Conservation (phyloP, 1,140 invertebrate genomes). For the Melipona quadrifasciata region DNA sequence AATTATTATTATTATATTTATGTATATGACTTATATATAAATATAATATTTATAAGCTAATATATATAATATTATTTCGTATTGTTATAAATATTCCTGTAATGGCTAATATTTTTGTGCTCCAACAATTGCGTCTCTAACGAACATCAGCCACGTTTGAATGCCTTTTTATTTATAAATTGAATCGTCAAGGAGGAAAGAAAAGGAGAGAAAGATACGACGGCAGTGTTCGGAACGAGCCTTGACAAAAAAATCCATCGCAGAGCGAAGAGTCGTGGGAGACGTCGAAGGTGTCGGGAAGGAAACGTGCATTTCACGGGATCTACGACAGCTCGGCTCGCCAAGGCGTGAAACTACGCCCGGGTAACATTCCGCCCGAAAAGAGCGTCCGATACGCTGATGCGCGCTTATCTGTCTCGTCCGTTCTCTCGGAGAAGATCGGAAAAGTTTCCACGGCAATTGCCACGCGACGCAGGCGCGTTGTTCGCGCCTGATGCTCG, state of each 20-base stretch:
- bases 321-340: background rate
- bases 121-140: too few relatives aligned
- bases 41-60: too few relatives aligned
- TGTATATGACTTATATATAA: too few relatives aligned
- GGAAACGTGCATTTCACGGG: background rate
- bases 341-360: slow-evolving; percentile 10
- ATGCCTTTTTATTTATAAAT: background rate
- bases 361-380: background rate
- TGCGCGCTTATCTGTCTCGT: slow-evolving; percentile 1
- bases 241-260: background rate
- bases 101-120: background rate
- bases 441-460: slow-evolving; percentile 16
- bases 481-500: slow-evolving; percentile 7
- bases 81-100: too few relatives aligned
- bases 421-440: background rate
- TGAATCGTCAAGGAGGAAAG: too few relatives aligned
- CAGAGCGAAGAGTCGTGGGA: background rate
- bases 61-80: too few relatives aligned
- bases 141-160: background rate
- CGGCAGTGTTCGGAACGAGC: background rate
- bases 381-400: slow-evolving; percentile 4
- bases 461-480: background rate
- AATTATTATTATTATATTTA: too few relatives aligned
- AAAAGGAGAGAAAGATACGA: too few relatives aligned
- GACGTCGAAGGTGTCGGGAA: background rate